These are phyloP conservation scores for Neodon shergylaensis DNA, from an alignment of 2,113 vertebrate species.

Conservation along the genomic window DNA sequence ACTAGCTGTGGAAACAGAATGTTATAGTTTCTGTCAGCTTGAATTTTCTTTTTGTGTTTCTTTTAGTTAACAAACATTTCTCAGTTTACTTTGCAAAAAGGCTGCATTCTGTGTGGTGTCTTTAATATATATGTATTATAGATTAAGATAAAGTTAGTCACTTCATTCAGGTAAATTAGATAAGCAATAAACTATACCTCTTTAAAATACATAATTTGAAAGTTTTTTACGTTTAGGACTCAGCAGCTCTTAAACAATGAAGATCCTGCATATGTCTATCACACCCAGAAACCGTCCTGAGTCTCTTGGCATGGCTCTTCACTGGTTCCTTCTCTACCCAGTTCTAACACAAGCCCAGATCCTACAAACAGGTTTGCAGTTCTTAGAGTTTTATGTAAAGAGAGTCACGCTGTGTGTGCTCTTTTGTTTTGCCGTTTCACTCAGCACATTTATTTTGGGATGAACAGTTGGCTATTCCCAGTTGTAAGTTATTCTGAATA, in stretches of 20 bases:
- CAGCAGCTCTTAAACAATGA: neutral
- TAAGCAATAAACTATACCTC: neutral
- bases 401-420: neutral
- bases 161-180: neutral
- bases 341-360: neutral
- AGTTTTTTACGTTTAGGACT: neutral
- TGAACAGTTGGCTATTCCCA: constrained; percentile 47
- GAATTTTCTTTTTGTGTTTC: neutral
- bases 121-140: neutral
- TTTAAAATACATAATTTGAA: neutral
- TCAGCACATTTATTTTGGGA: constrained; percentile 55
- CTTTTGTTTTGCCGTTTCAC: constrained; percentile 29
- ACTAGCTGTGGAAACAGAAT: neutral
- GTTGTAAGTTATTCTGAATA: constrained; percentile 35
- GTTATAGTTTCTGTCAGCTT: too few species aligned
- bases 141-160: neutral
- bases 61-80: neutral
- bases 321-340: rapidly evolving
- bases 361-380: constrained; percentile 4
- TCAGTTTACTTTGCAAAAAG: neutral
- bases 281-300: neutral
- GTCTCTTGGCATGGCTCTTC: neutral
- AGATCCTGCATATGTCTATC: neutral
- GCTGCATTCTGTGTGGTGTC: neutral
- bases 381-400: constrained; percentile 23